A percentile compares a stretch with the other conserved stretches of the same genome.
phyloP scores from a whole-genome alignment of 2,113 vertebrate species.

The Trichechus manatus region DNA sequence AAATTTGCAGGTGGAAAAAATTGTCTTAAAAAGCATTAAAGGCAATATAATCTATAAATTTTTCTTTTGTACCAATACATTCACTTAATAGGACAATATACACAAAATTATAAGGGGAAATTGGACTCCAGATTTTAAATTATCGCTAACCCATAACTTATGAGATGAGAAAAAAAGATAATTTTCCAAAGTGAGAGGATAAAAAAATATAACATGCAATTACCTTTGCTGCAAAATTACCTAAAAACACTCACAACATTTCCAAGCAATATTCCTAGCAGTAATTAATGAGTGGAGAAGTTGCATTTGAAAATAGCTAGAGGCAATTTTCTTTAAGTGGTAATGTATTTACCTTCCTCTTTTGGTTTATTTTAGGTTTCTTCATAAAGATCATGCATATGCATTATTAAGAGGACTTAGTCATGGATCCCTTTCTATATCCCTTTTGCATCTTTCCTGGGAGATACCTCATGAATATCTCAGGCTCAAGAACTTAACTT shows the following conservation, averaged over 20 bases:
- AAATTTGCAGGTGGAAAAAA: background rate
- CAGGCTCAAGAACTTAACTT: background rate
- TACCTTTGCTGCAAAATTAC: slow-evolving; percentile 12
- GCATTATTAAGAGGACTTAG: background rate
- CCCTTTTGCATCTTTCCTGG: background rate
- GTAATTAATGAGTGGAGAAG: background rate
- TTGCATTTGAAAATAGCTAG: slow-evolving; percentile 32
- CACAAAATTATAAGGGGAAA: background rate
- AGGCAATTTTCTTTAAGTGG: background rate
- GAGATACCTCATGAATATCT: background rate
- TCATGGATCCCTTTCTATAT: background rate
- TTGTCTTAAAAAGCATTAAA: background rate
- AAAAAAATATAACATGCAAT: background rate
- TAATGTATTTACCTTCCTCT: background rate
- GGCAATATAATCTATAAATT: background rate
- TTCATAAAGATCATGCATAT: background rate
- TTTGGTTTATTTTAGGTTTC: background rate
- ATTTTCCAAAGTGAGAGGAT: slow-evolving; percentile 13
- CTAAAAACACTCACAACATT: background rate
- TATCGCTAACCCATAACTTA: background rate
- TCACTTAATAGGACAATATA: background rate
- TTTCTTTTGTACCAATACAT: background rate
- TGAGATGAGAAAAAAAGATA: background rate
- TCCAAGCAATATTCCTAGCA: background rate
- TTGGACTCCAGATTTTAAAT: background rate